A percentile compares a stretch with the other conserved stretches of the same genome.
phyloP scores from a whole-genome alignment of 92 coral and sea anemone species.

The Epizoanthus rinbou region DNA sequence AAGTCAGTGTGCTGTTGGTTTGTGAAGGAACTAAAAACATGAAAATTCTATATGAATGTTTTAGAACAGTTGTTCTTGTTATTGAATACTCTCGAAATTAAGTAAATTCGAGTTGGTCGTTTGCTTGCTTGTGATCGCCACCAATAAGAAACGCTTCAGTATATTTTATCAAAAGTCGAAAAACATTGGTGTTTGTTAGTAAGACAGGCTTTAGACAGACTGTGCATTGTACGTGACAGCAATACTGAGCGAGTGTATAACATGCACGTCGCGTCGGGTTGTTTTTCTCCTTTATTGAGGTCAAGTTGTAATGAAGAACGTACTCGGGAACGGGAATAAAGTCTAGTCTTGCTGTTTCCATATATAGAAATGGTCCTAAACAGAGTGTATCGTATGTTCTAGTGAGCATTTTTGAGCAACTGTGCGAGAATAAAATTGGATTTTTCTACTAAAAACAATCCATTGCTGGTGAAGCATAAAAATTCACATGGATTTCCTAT shows the following conservation, averaged over 20 bases:
- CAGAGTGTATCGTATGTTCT: neutral
- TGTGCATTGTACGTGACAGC: conserved; percentile 31
- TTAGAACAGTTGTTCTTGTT: too few relatives aligned
- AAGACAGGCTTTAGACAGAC: neutral
- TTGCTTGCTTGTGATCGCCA: neutral
- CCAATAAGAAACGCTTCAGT: neutral
- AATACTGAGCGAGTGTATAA: neutral
- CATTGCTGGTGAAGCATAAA: conserved; percentile 21
- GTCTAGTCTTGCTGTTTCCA: neutral
- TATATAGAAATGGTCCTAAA: conserved; percentile 13
- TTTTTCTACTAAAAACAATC: conserved; percentile 14
- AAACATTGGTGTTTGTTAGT: neutral
- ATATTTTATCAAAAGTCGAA: neutral
- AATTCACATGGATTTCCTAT: neutral
- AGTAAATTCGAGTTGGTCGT: neutral
- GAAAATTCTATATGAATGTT: too few relatives aligned
- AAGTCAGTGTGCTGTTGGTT: too few relatives aligned
- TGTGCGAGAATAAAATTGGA: neutral
- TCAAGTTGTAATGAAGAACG: conserved; percentile 36
- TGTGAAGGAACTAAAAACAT: too few relatives aligned
- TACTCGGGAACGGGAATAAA: too few relatives aligned
- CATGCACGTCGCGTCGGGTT: conserved; percentile 16
- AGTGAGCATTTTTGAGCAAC: neutral
- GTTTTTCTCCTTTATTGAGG: conserved; percentile 20
- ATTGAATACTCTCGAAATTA: too few relatives aligned